These are phyloP conservation scores for Drosophila colorata DNA, from an alignment of 2,888 invertebrate species.

Conservation along the genomic window DNA sequence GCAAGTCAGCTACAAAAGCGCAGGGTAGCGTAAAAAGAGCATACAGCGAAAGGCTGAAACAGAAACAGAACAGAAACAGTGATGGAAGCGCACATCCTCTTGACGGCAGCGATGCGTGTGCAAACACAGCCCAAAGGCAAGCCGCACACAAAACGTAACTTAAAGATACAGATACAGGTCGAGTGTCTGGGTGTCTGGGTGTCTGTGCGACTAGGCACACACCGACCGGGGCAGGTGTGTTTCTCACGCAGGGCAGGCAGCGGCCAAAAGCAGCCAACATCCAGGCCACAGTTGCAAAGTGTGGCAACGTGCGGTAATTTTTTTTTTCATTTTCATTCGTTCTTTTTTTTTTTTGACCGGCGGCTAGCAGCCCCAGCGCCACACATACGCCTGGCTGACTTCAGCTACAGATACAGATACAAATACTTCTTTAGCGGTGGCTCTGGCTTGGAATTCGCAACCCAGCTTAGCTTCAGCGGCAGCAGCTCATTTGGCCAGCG, in stretches of 20 bases:
- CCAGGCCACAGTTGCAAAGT: slow-evolving; percentile 67
- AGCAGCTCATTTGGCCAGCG: slow-evolving; percentile 62
- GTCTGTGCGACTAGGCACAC: slow-evolving; percentile 25
- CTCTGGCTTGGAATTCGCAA: slow-evolving; percentile 19
- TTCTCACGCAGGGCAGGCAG: slow-evolving; percentile 72
- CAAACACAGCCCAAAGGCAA: slow-evolving; percentile 60
- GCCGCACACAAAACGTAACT: slow-evolving; percentile 58
- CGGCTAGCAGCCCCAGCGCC: slow-evolving; percentile 60
- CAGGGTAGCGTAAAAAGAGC: slow-evolving; percentile 45
- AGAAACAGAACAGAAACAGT: slow-evolving; percentile 29
- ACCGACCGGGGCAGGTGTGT: slow-evolving; percentile 68
- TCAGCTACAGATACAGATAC: slow-evolving; percentile 17
- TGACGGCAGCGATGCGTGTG: slow-evolving; percentile 62
- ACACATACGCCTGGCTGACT: slow-evolving; percentile 64
- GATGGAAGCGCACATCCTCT: slow-evolving; percentile 53
- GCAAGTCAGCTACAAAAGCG: slow-evolving; percentile 25
- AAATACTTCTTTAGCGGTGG: not conserved
- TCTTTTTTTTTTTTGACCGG: slow-evolving; percentile 39
- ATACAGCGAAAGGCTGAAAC: slow-evolving; percentile 9
- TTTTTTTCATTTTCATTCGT: slow-evolving; percentile 36
- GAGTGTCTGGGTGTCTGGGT: slow-evolving; percentile 37
- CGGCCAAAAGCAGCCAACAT: slow-evolving; percentile 37
- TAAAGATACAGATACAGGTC: slow-evolving; percentile 67
- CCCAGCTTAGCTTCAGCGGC: not conserved
- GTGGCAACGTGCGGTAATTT: slow-evolving; percentile 74